Evolutionary conservation across 1,140 invertebrate species (phyloP).

Genomic region (Dicyema japonicum): DNA sequence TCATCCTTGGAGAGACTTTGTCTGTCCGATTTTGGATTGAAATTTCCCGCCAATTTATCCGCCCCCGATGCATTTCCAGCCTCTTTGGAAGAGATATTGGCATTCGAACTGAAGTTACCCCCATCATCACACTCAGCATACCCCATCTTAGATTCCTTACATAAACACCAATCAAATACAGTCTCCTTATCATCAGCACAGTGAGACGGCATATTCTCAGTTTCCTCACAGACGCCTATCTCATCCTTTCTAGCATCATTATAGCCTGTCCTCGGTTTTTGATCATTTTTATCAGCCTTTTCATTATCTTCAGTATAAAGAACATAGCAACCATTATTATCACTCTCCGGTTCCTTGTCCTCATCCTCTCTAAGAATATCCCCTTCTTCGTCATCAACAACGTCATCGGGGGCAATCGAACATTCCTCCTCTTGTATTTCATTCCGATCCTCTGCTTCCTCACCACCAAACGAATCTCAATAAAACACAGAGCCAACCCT

Average conservation of each 20-base stretch:
- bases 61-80: constrained; percentile 1
- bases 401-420: constrained; percentile 9
- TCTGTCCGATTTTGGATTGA: not conserved
- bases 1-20: not conserved
- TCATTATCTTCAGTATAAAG: constrained; percentile 28
- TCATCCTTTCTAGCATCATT: constrained; percentile 11
- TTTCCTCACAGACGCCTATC: no score
- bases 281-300: constrained; percentile 28
- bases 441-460: constrained; percentile 1
- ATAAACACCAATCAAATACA: no score
- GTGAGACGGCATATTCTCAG: no score
- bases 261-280: constrained; percentile 15
- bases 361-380: constrained; percentile 31
- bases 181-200: no score
- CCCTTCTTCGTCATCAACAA: constrained; percentile 20
- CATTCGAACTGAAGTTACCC: not conserved
- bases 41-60: not conserved
- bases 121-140: not conserved
- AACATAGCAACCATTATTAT: constrained; percentile 65
- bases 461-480: no score
- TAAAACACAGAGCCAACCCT: no score
- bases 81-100: not conserved
- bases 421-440: constrained; percentile 2
- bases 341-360: constrained; percentile 22
- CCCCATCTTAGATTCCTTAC: not conserved